Base-by-base conservation (phyloP, 2,888 invertebrate species). In the Drosophila testacea region DNA sequence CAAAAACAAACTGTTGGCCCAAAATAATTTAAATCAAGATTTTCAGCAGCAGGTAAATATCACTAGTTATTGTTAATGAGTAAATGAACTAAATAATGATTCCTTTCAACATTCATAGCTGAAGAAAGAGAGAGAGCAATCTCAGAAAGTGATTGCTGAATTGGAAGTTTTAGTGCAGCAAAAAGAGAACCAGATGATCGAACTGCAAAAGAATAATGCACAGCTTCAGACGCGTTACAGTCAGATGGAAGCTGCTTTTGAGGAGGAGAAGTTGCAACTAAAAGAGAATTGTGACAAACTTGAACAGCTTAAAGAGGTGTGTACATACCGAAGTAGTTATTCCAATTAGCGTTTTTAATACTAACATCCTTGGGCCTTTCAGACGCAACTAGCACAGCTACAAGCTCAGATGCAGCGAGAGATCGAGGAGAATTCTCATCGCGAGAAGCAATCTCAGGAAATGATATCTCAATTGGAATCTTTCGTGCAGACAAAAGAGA, bases 31-130 rank as follows among this genome's bases (percentile, higher is more conserved):
- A 6, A 50, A 9, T 0, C 13, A 9, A 0, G 9, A 22, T 1
- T n/a, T 41, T 1, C 11, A 11, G 2, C 27, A 9, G 22, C 9
- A 60, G 52, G 71, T 74, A 27, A 59, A 28, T 1, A n/a, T 5
- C 16, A 46, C 5, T 46, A 28, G 11, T 27, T 27, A 46, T 32
- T 7, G 9, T 32, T 2, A 32, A 32, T 6, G 3, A 32, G 9
- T 32, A 32, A 32, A 32, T 32, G 2, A 6, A 7, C 30, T 30
- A 7, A 6, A 7, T 32, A 6, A 0, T 32, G 1, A 30, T 11
- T 11, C 16, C 16, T 10, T 30, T 54, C 4, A 28, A 30, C 13
- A 4, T 5, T 6, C 4, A 30, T 11, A 41, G 30, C 6, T 55
- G 1, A 44, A 22, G 5, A 55, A 3, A 32, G 55, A 5, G 1